A percentile compares a stretch with the other conserved stretches of the same genome.
phyloP scores from a whole-genome alignment of 2,888 invertebrate genomes.

The Hydroisotoma schaefferi region DNA sequence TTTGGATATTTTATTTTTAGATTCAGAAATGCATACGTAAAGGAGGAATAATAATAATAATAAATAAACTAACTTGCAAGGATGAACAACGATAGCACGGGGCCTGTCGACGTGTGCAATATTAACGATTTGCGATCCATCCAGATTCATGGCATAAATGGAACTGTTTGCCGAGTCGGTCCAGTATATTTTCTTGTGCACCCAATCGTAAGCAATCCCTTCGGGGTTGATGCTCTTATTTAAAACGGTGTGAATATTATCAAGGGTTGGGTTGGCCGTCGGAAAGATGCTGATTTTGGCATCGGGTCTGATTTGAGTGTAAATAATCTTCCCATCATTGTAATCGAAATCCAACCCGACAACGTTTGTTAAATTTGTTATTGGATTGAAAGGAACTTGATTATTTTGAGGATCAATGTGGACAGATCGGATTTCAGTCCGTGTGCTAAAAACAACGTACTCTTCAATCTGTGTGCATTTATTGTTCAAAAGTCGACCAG shows the following conservation, averaged over 20 bases:
- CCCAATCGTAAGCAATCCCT: slow-evolving; percentile 96
- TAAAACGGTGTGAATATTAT: slow-evolving; percentile 58
- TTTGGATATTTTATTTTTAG: slow-evolving; percentile 5
- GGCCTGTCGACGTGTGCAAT: slow-evolving; percentile 90
- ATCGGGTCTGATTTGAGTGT: slow-evolving; percentile 90
- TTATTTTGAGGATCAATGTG: slow-evolving; percentile 78
- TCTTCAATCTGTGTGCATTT: slow-evolving; percentile 81
- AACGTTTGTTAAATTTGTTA: slow-evolving; percentile 80
- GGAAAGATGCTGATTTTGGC: slow-evolving; percentile 82
- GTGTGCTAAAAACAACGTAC: slow-evolving; percentile 87
- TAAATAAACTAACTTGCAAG: slow-evolving; percentile 65
- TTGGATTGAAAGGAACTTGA: slow-evolving; percentile 76
- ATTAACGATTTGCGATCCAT: slow-evolving; percentile 82
- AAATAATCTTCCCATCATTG: slow-evolving; percentile 77
- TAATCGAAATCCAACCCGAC: slow-evolving; percentile 96
- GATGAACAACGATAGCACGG: slow-evolving; percentile 91
- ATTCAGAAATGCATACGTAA: neutral
- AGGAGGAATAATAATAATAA: neutral
- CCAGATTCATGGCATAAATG: slow-evolving; percentile 90
- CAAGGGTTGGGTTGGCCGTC: slow-evolving; percentile 59
- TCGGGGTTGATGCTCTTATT: slow-evolving; percentile 83
- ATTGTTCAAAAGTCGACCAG: slow-evolving; percentile 69
- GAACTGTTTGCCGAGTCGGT: slow-evolving; percentile 92
- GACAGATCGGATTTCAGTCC: slow-evolving; percentile 89
- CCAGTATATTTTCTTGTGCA: slow-evolving; percentile 94